Conservation (phyloP, 2,888 invertebrate species). For the Pemphredon lugubris region DNA sequence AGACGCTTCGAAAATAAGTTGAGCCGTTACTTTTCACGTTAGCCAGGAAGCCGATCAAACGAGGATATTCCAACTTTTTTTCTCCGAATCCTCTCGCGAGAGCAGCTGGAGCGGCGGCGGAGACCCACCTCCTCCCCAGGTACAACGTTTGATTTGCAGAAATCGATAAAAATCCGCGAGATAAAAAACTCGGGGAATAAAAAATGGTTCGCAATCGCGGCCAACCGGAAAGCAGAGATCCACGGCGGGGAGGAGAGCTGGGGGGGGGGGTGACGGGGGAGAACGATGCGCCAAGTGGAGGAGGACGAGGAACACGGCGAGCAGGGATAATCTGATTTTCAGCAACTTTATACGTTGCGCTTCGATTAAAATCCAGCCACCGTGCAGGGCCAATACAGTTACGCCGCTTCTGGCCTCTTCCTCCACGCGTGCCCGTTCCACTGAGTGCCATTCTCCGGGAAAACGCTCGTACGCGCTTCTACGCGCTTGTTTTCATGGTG, state of each 20-base stretch:
- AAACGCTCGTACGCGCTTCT: too few relatives aligned
- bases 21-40: too few relatives aligned
- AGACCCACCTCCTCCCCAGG: too few relatives aligned
- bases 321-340: slow-evolving; percentile 78
- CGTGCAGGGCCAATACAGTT: slow-evolving; percentile 76
- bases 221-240: slow-evolving; percentile 53
- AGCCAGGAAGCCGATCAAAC: too few relatives aligned
- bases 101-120: too few relatives aligned
- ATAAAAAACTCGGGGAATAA: slow-evolving; percentile 60
- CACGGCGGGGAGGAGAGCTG: slow-evolving; percentile 22
- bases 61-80: too few relatives aligned
- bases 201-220: slow-evolving; percentile 53
- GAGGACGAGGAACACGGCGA: slow-evolving; percentile 47
- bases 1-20: too few relatives aligned
- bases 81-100: too few relatives aligned
- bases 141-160: slow-evolving; percentile 42
- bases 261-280: slow-evolving; percentile 21
- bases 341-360: slow-evolving; percentile 79
- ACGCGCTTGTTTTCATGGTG: too few relatives aligned
- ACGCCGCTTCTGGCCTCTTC: slow-evolving; percentile 58
- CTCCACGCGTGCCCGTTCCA: slow-evolving; percentile 8
- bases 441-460: neutral
- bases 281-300: slow-evolving; percentile 23
- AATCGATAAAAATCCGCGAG: slow-evolving; percentile 66
- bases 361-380: slow-evolving; percentile 78